Conservation (phyloP, 2,797 vertebrate genomes). For the Anguilla anguilla region DNA sequence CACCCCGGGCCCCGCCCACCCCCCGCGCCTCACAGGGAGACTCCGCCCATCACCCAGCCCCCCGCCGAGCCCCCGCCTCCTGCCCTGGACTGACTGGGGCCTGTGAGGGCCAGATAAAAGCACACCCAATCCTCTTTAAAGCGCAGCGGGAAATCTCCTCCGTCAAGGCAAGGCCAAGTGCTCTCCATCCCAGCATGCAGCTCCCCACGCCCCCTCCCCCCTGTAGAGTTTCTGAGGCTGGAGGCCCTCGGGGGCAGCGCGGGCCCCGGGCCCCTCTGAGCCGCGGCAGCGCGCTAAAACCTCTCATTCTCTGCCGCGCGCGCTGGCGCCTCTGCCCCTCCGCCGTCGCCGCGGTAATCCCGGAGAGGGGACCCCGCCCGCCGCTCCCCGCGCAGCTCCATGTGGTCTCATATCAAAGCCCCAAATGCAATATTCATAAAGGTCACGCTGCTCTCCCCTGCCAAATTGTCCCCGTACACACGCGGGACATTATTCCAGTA, state of each 20-base stretch:
- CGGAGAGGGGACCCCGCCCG: neutral
- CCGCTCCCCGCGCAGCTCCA: slow-evolving; percentile 46
- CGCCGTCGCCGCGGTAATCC: too few relatives aligned
- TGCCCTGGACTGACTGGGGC: slow-evolving; percentile 25
- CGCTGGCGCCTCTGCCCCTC: neutral
- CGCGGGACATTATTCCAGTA: slow-evolving; percentile 28
- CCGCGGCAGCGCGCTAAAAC: neutral
- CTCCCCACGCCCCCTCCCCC: neutral
- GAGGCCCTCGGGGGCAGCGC: neutral
- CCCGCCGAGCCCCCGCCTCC: neutral
- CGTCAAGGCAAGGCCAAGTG: neutral
- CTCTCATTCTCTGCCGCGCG: neutral
- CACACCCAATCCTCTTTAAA: neutral
- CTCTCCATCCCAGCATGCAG: neutral
- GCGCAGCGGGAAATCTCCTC: neutral
- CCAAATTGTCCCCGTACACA: slow-evolving; percentile 39
- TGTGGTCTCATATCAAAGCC: slow-evolving; percentile 56
- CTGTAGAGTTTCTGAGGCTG: neutral
- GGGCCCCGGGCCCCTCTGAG: neutral
- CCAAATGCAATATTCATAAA: slow-evolving; percentile 65
- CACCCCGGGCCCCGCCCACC: slow-evolving; percentile 29
- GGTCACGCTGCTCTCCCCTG: slow-evolving; percentile 57
- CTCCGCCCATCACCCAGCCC: neutral
- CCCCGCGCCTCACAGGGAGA: slow-evolving; percentile 35
- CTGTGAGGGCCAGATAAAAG: neutral